Percentiles rank a stretch among this genome's conserved stretches.
Conservation (phyloP, 1,140 invertebrate genomes). For the Limonius californicus region DNA sequence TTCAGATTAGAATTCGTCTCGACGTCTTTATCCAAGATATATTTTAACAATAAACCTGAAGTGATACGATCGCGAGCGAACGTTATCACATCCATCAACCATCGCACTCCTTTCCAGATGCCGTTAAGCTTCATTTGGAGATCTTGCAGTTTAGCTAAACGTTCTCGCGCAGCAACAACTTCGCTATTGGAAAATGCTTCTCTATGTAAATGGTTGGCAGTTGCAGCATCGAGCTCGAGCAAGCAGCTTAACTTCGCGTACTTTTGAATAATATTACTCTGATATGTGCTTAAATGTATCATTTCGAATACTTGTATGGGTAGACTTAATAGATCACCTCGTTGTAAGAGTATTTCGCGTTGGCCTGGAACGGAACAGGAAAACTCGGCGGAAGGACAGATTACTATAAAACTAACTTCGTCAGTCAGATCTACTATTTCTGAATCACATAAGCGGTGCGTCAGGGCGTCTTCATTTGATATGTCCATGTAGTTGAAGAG, state of each 20-base stretch:
- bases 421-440: constrained; percentile 87
- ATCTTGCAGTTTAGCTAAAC: constrained; percentile 75
- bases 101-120: constrained; percentile 89
- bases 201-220: constrained; percentile 86
- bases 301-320: constrained; percentile 90
- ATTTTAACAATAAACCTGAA: constrained; percentile 45
- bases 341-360: constrained; percentile 72
- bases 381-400: constrained; percentile 84
- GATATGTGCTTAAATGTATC: constrained; percentile 89
- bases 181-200: constrained; percentile 92
- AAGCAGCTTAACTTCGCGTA: constrained; percentile 90
- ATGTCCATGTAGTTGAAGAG: constrained; percentile 80
- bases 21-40: constrained; percentile 49
- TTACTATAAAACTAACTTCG: constrained; percentile 84
- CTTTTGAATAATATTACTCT: constrained; percentile 78
- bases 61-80: constrained; percentile 77
- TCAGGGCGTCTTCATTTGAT: constrained; percentile 58
- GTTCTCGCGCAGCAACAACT: constrained; percentile 77
- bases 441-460: constrained; percentile 80
- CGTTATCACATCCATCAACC: constrained; percentile 92
- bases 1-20: constrained; percentile 42
- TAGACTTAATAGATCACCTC: constrained; percentile 75
- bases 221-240: constrained; percentile 84
- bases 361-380: constrained; percentile 89
- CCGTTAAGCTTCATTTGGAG: constrained; percentile 76